Evolutionary conservation across 2,113 vertebrate species (phyloP), one percentile per base, ranked within the genome.

Genomic region (Capreolus pygargus): DNA sequence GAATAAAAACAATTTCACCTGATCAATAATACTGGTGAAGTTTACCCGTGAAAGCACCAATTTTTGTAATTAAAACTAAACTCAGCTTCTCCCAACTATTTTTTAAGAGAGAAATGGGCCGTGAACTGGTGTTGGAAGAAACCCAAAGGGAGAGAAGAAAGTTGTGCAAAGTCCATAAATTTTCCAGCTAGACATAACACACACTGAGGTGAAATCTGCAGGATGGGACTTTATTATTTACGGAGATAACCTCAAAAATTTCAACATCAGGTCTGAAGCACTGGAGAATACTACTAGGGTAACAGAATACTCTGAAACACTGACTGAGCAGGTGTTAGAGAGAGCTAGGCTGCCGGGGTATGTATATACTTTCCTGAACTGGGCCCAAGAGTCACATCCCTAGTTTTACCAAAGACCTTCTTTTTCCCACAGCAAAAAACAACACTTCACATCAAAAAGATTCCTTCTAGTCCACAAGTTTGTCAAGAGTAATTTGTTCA

Each of bases 361-460:
- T 23, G 25, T 17, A 57, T 15, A 84, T 7, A 78, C 64, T 88
- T 95, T 83, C 60, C 45, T 61, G 36, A 78, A 60, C 19, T 78
- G 86, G 19, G 8, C 43, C 60, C 74, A 78, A 30, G 6, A 33
- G 25, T 86, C 70, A 74, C 27, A 45, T 16, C 45, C 39, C 25
- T 90, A 52, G 25, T 91, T 97, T 96, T 83, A 61, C 50, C 58
- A 74, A 94, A 95, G 90, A 60, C 74, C 15, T 82, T 88, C 95
- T 79, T 23, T 64, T 90, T 61, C 87, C 54, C 50, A 55, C 6
- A 85, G 21, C 30, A 60, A 39, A 94, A 97, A 95, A 76, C 81
- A 74, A 23, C 1, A n/a, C 33, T 82, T 92, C 33, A 70, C 67
- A 83, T 79, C 28, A 95, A 94, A 95, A 90, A 57, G 11, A 74